Evolutionary conservation across 1,140 invertebrate species (phyloP).

Genomic region (Matsumurasca onukii): DNA sequence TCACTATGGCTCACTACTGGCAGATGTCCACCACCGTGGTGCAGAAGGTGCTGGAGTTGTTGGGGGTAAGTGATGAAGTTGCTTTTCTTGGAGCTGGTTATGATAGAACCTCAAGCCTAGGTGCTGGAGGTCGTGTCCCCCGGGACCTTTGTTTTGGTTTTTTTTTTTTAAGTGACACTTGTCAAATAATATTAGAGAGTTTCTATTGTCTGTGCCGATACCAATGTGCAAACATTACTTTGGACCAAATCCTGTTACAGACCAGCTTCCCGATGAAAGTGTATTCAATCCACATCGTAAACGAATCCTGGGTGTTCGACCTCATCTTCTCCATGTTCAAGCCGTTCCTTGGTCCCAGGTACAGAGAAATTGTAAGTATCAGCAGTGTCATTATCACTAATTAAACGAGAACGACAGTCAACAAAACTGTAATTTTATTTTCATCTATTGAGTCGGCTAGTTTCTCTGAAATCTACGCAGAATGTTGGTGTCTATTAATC

Average conservation of each 20-base stretch:
- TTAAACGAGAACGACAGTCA: no score
- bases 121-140: no score
- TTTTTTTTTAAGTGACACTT: slow-evolving; percentile 18
- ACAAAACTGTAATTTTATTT: no score
- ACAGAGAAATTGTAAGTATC: slow-evolving; percentile 60
- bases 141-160: slow-evolving; percentile 11
- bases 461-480: no score
- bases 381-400: no score
- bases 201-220: no score
- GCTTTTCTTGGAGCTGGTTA: no score
- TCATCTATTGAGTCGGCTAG: no score
- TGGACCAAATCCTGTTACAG: slow-evolving; percentile 43
- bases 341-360: slow-evolving; percentile 65
- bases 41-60: slow-evolving; percentile 61
- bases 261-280: slow-evolving; percentile 72
- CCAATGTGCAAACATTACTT: not conserved
- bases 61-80: slow-evolving; percentile 62
- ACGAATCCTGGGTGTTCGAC: slow-evolving; percentile 79
- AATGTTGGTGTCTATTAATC: no score
- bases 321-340: slow-evolving; percentile 75
- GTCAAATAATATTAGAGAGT: no score
- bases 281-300: slow-evolving; percentile 72
- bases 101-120: no score
- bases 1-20: slow-evolving; percentile 68
- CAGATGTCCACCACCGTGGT: slow-evolving; percentile 69